A percentile compares a stretch with the other conserved stretches of the same genome.
Evolutionary conservation across 2,113 vertebrate species (phyloP).

Genomic region (Damaliscus lunatus): DNA sequence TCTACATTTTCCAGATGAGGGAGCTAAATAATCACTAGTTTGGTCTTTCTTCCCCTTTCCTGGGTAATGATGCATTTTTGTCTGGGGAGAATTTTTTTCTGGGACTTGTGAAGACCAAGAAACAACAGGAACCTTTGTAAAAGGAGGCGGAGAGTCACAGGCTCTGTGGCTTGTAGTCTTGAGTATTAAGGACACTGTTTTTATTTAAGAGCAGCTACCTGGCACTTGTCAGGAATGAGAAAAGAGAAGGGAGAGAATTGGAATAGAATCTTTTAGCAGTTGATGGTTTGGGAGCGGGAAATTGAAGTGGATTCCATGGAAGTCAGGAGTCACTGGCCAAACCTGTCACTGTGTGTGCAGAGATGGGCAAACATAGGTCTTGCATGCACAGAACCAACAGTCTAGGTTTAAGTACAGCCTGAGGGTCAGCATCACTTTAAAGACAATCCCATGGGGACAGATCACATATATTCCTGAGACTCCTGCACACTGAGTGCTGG

Average conservation of each 20-base stretch:
- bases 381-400: not conserved
- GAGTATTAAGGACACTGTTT: slow-evolving; percentile 52
- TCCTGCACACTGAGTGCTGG: accelerated
- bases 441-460: not conserved
- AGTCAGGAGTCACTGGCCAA: not conserved
- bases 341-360: not conserved
- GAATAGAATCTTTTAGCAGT: not conserved
- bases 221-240: not conserved
- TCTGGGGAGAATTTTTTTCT: slow-evolving; percentile 54
- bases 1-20: not conserved
- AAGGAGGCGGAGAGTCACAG: slow-evolving; percentile 50
- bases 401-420: not conserved
- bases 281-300: not conserved
- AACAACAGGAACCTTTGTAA: not conserved
- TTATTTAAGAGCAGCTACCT: slow-evolving; percentile 33
- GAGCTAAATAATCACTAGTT: not conserved
- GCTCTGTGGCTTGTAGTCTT: slow-evolving; percentile 38
- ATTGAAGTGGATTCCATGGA: not conserved
- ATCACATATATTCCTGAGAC: not conserved
- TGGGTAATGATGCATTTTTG: slow-evolving; percentile 31
- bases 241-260: not conserved
- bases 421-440: not conserved
- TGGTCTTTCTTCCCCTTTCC: not conserved
- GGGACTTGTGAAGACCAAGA: slow-evolving; percentile 47
- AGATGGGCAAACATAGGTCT: not conserved